phyloP scores from a whole-genome alignment of 1,140 invertebrate genomes.

The Drosophila subobscura region DNA sequence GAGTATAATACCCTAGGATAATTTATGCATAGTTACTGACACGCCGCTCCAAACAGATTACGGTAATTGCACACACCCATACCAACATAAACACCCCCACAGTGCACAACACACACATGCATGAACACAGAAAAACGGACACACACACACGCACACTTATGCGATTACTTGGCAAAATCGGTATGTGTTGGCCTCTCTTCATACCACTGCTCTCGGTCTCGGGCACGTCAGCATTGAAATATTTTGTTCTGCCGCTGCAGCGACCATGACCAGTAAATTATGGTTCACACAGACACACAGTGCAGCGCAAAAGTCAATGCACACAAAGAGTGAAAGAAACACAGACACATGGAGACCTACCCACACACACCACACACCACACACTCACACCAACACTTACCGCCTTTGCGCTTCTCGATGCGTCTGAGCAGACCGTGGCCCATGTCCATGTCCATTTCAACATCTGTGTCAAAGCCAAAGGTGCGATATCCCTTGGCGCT shows the following conservation, averaged over 20 bases:
- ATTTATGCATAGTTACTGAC: constrained; percentile 42
- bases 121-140: constrained; percentile 6
- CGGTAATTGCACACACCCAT: constrained; percentile 37
- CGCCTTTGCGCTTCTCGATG: constrained; percentile 75
- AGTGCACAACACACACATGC: constrained; percentile 5
- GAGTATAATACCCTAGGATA: constrained; percentile 16
- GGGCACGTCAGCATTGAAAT: constrained; percentile 2
- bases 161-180: not conserved
- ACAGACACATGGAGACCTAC: not conserved
- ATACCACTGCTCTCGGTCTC: not conserved
- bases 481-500: constrained; percentile 77
- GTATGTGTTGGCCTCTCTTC: constrained; percentile 13
- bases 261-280: not conserved
- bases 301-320: no score
- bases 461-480: constrained; percentile 81
- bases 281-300: not conserved
- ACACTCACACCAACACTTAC: constrained; percentile 49
- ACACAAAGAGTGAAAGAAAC: no score
- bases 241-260: not conserved
- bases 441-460: constrained; percentile 82
- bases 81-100: no score
- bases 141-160: constrained; percentile 2
- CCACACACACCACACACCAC: not conserved
- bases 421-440: constrained; percentile 54
- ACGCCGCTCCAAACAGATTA: constrained; percentile 40